These are phyloP conservation scores for Nasonovia ribisnigri DNA, from an alignment of 2,888 invertebrate species.

Conservation along the genomic window DNA sequence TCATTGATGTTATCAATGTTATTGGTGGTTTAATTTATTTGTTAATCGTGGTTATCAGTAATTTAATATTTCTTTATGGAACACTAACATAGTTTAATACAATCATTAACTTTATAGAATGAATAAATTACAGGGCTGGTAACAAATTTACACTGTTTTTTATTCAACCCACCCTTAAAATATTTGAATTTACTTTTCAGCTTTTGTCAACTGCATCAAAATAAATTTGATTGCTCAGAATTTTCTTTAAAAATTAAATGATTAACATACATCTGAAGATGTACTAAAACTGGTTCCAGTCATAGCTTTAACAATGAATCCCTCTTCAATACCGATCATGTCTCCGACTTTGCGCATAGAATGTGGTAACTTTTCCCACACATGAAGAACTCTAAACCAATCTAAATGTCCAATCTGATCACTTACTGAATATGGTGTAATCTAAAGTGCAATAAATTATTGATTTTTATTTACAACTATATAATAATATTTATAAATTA, in stretches of 20 bases:
- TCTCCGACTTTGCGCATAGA: slow-evolving; percentile 89
- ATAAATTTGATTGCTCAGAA: not conserved
- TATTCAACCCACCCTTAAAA: not conserved
- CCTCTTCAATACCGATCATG: slow-evolving; percentile 88
- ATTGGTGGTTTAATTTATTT: too few relatives aligned
- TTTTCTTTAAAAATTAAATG: not conserved
- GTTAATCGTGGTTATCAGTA: too few relatives aligned
- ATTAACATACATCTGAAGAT: slow-evolving; percentile 72
- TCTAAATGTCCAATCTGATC: slow-evolving; percentile 85
- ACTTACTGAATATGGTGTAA: slow-evolving; percentile 90
- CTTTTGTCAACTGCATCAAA: not conserved
- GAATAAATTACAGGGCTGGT: too few relatives aligned
- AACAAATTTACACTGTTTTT: too few relatives aligned
- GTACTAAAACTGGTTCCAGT: slow-evolving; percentile 77
- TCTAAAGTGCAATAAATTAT: slow-evolving; percentile 69
- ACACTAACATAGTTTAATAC: too few relatives aligned
- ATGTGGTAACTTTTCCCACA: slow-evolving; percentile 85
- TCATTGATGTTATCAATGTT: too few relatives aligned
- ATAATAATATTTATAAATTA: not conserved
- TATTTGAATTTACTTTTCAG: not conserved
- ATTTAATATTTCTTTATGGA: too few relatives aligned
- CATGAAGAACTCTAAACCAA: slow-evolving; percentile 82
- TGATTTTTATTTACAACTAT: not conserved
- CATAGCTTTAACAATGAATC: slow-evolving; percentile 84
- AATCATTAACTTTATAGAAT: too few relatives aligned